These are phyloP conservation scores for mouse (Mus musculus) DNA, from an alignment of 2,113 vertebrate genomes.

Conservation along the genomic window DNA sequence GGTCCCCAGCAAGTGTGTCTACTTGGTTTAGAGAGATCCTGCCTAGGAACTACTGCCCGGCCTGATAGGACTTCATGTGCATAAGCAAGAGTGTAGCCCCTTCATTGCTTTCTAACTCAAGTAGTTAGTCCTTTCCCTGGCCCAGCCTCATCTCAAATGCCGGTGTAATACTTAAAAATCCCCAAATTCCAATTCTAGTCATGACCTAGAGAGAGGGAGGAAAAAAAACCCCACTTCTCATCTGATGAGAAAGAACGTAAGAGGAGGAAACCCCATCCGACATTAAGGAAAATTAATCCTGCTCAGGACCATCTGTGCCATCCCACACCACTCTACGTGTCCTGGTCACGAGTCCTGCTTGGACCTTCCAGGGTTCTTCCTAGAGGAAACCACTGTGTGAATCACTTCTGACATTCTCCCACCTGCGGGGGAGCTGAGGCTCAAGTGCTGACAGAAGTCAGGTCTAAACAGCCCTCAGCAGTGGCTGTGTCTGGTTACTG, in stretches of 20 bases:
- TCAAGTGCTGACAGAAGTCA: not conserved
- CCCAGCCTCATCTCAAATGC: not conserved
- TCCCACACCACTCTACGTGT: too few relatives aligned
- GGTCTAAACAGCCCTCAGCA: not conserved
- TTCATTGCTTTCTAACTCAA: rapidly evolving
- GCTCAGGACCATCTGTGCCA: not conserved
- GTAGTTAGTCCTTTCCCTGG: not conserved
- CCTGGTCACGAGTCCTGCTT: not conserved
- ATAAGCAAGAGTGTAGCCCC: not conserved
- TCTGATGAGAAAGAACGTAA: not conserved
- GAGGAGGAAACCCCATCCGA: not conserved
- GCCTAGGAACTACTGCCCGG: not conserved
- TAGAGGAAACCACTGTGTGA: not conserved
- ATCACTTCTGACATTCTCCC: not conserved
- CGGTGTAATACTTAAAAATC: not conserved
- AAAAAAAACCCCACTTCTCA: not conserved
- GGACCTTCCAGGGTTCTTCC: not conserved
- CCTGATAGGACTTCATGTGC: not conserved
- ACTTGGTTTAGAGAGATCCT: not conserved
- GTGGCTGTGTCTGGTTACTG: not conserved
- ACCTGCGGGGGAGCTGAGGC: not conserved
- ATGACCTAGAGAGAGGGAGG: not conserved
- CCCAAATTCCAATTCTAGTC: not conserved
- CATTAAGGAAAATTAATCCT: not conserved
- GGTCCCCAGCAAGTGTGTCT: not conserved